These are phyloP conservation scores for Hermaeophaga mercurialis DNA, from an alignment of 2,888 invertebrate species.

Conservation along the genomic window DNA sequence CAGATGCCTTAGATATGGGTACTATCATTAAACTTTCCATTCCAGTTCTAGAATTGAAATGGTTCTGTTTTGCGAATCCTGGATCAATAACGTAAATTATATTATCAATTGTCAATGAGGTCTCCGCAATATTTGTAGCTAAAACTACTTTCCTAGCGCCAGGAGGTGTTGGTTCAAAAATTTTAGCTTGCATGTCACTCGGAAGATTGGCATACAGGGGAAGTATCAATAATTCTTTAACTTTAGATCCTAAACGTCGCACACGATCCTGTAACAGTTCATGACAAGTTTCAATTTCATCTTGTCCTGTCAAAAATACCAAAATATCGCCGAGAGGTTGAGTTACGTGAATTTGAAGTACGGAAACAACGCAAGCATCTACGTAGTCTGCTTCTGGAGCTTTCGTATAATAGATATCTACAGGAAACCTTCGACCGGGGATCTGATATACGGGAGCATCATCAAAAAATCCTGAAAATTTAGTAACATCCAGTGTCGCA, in stretches of 20 bases:
- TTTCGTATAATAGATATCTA: slow-evolving; percentile 98
- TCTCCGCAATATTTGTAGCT: slow-evolving; percentile 99
- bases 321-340: slow-evolving; percentile 95
- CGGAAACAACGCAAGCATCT: slow-evolving; percentile 96
- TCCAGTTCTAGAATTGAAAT: slow-evolving; percentile 96
- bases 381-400: slow-evolving; percentile 99
- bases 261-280: slow-evolving; percentile 90
- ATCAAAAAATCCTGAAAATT: slow-evolving; percentile 98
- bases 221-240: slow-evolving; percentile 88
- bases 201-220: slow-evolving; percentile 99
- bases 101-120: slow-evolving; percentile 97
- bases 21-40: slow-evolving; percentile 99
- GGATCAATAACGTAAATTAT: slow-evolving; percentile 99
- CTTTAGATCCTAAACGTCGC: slow-evolving; percentile 88
- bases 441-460: slow-evolving; percentile 97
- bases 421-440: slow-evolving; percentile 93
- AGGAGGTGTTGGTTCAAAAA: slow-evolving; percentile 96
- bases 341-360: slow-evolving; percentile 97
- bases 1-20: slow-evolving; percentile 98
- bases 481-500: slow-evolving; percentile 97
- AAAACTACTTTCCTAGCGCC: slow-evolving; percentile 96
- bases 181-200: slow-evolving; percentile 98
- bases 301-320: slow-evolving; percentile 94
- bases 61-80: slow-evolving; percentile 99
- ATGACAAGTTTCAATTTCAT: slow-evolving; percentile 89